Conservation (phyloP, 2,113 vertebrate genomes). For the Otolemur garnettii region DNA sequence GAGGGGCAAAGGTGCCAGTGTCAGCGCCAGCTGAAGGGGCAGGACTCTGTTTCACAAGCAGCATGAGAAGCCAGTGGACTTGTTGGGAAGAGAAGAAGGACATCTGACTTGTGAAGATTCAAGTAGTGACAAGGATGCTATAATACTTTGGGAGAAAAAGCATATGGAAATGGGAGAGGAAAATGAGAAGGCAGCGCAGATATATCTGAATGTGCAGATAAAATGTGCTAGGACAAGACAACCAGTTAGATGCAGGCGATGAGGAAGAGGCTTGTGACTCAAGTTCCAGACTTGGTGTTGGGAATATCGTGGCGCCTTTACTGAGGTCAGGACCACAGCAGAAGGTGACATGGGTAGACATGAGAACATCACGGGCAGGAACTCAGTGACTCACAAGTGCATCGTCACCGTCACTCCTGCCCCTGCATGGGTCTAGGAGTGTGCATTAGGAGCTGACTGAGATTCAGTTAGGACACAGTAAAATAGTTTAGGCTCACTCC, state of each 20-base stretch:
- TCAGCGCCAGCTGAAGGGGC: too few relatives aligned
- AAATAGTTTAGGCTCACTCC: neutral
- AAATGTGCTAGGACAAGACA: neutral
- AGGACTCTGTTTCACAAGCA: neutral
- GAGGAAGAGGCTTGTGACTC: neutral
- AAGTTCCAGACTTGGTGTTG: neutral
- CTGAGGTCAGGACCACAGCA: neutral
- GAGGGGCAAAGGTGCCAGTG: neutral
- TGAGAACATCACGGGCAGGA: neutral
- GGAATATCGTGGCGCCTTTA: accelerated
- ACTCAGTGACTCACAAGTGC: neutral
- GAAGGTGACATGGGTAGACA: neutral
- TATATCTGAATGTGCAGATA: neutral
- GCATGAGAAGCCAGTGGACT: neutral
- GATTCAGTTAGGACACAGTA: neutral
- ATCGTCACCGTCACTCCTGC: neutral
- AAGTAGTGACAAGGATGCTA: neutral
- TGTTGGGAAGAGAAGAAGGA: neutral
- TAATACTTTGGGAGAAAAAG: neutral
- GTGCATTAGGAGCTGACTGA: neutral
- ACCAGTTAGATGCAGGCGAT: neutral
- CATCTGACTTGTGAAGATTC: neutral
- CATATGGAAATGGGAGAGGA: neutral
- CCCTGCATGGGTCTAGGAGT: neutral
- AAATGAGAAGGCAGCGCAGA: neutral